Base-by-base conservation (phyloP, 2,888 invertebrate species). In the Caenorhabditis macrosperma region DNA sequence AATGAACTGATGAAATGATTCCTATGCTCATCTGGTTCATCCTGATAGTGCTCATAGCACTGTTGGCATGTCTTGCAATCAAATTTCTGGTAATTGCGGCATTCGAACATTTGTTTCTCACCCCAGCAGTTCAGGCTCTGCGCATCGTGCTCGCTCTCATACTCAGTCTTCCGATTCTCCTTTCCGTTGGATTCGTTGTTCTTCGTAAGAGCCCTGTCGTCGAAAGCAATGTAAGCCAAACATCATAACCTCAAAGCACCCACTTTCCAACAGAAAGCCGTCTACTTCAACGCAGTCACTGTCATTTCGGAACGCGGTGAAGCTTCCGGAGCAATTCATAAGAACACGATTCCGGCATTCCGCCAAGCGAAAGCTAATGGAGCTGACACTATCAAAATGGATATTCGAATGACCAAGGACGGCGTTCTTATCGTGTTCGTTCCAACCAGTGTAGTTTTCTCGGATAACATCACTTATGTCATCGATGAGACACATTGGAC, bases 21-120 rank as follows among this genome's bases (percentile, higher is more conserved):
- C 74, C 75, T 35, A 52, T 71, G 64, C 60, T 79, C 5, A 61
- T 66, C 46, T 79, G 79, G 79, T 79, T 79, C 52, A 64, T 79
- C 4, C 12, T 75, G 1, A 79, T 79, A 17, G 60, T 69, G 59
- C 55, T 79, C 1, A 28, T 79, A 41, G 75, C 75, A 60, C 64
- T 79, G 26, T 30, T 79, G 2, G 68, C 79, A 33, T 52, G 44
- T 28, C 30, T 79, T 1, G 79, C 79, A 10, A 69, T 79, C 57
- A 79, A 79, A 15, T 79, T 74, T 20, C 7, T 79, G 63, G 77
- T 77, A 26, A 35, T 2, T n/a, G n/a, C n/a, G n/a, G n/a, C 7
- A 30, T 28, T 28, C 28, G 1, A n/a, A 33, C n/a, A n/a, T n/a
- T n/a, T n/a, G n/a, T n/a, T n/a, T n/a, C n/a, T n/a, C 17, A 17